Evolutionary conservation across 2,113 vertebrate genomes (phyloP), one percentile per base, ranked within the genome.

Genomic region (Ceyx melanurus): DNA sequence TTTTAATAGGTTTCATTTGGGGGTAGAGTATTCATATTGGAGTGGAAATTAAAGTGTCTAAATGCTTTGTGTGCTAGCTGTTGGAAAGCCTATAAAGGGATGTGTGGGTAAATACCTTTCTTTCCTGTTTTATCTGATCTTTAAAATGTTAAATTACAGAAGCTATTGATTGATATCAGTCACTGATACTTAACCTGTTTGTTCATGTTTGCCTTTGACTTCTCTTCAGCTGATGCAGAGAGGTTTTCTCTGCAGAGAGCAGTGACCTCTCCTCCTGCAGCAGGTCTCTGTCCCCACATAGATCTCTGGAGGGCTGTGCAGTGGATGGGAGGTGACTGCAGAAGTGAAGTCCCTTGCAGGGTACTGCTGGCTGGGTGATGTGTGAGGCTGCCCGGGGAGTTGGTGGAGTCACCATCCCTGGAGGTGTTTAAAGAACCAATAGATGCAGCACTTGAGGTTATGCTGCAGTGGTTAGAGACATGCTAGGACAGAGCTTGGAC

Each of bases 1-100:
- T 95, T 95, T 96, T 93, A 96, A 96, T 94, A 75, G 81, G 89
- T 91, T 95, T 95, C 89, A 82, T 95, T 95, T 96, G 90, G 61
- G 94, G 88, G 78, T 95, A 87, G 85, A 85, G 64, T 60, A 74
- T 91, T 95, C 89, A 53, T 93, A 89, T 18, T 91, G 78, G n/a
- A 93, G 72, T 86, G 68, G 72, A 94, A 96, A 96, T 95, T 89
- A 85, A 92, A 93, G 68, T 78, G 82, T 89, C 94, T 88, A 45
- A 85, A 83, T 96, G 87, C 79, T 93, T 93, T 95, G 87, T 94
- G 79, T 80, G 46, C 83, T 75, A 83, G 85, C 85, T 81, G 35
- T 48, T 91, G 72, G 78, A 68, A 93, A 89, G 78, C 42, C 85
- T 82, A 28, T 80, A 70, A 85, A 86, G 89, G 5, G 2, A 53